A percentile compares a stretch with the other conserved stretches of the same genome.
Evolutionary conservation across 2,797 vertebrate species (phyloP).

Genomic region (Pangasius krempfi): DNA sequence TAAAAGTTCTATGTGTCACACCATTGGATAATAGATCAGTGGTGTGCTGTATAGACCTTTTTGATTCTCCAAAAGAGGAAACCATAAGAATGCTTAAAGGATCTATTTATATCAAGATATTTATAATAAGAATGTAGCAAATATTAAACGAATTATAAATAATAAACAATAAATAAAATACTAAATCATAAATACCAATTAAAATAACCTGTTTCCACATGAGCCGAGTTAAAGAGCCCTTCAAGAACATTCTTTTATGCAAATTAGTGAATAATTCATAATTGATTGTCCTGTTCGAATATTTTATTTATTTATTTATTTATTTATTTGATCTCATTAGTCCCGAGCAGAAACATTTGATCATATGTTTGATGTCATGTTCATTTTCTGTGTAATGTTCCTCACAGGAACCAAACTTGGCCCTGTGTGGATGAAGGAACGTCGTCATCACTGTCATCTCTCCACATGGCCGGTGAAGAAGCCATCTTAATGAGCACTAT

Average conservation of each 20-base stretch:
- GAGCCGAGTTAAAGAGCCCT: not conserved
- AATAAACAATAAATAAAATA: not conserved
- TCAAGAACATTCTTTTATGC: not conserved
- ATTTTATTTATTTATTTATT: not conserved
- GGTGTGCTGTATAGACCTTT: not conserved
- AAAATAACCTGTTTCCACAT: not conserved
- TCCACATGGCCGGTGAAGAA: constrained; percentile 61
- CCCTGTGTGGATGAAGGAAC: constrained; percentile 47
- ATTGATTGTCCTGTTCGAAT: not conserved
- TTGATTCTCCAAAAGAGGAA: not conserved
- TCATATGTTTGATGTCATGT: not conserved
- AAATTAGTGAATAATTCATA: not conserved
- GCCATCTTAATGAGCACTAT: constrained; percentile 73
- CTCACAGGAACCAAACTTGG: not conserved
- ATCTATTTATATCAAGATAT: not conserved
- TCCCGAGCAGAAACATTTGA: not conserved
- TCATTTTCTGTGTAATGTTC: not conserved
- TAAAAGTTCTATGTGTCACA: no score
- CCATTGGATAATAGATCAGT: no score
- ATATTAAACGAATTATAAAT: not conserved
- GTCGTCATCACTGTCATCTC: constrained; percentile 60
- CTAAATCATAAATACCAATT: no score
- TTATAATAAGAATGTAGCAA: not conserved
- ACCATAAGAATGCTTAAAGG: not conserved
- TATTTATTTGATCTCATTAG: not conserved